These are phyloP conservation scores for Catostylus mosaicus DNA, from an alignment of 30 jellyfish, hydroid and myxozoan genomes.

Conservation along the genomic window DNA sequence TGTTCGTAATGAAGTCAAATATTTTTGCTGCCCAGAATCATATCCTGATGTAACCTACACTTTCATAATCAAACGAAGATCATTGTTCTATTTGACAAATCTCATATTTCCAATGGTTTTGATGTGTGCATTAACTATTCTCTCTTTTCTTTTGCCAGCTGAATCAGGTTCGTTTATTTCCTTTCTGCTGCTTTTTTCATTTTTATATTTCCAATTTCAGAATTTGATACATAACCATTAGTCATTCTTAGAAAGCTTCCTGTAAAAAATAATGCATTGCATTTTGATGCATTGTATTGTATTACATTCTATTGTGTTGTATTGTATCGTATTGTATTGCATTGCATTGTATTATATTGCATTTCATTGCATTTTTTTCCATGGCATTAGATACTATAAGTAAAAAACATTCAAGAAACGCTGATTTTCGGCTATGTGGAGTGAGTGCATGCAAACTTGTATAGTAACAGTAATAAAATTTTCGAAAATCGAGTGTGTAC, in stretches of 20 bases:
- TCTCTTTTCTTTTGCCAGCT: slow-evolving; percentile 79
- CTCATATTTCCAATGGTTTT: slow-evolving; percentile 77
- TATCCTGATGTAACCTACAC: slow-evolving; percentile 79
- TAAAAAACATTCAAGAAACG: no score
- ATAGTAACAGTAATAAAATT: no score
- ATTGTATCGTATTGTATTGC: neutral
- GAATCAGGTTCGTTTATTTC: slow-evolving; percentile 74
- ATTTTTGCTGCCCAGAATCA: slow-evolving; percentile 74
- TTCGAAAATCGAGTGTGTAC: no score
- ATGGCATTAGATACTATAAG: neutral
- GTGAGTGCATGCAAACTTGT: no score
- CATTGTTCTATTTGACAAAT: slow-evolving; percentile 64
- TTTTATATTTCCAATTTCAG: no score
- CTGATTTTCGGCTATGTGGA: no score
- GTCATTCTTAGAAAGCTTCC: no score
- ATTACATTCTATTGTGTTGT: neutral
- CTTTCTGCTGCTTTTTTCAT: no score
- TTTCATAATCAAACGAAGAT: slow-evolving; percentile 49
- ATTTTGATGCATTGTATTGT: neutral
- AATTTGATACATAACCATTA: no score
- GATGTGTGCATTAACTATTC: slow-evolving; percentile 68
- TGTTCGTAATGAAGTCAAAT: slow-evolving; percentile 60
- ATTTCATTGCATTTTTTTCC: neutral
- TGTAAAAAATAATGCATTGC: no score
- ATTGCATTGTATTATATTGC: neutral